These are phyloP conservation scores for Dasyurus viverrinus DNA, from an alignment of 2,113 vertebrate species.

Conservation along the genomic window DNA sequence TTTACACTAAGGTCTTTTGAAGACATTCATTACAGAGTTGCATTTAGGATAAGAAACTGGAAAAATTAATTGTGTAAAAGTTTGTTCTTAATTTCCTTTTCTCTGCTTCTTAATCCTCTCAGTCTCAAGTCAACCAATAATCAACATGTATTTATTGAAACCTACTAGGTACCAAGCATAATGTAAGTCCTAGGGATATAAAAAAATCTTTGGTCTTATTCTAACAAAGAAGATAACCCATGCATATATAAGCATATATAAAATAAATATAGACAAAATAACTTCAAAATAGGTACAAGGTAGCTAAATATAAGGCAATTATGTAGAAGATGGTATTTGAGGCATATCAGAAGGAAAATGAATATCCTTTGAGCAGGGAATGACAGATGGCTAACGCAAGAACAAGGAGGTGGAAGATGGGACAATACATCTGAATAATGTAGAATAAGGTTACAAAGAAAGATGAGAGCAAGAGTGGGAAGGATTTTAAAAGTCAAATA, in stretches of 20 bases:
- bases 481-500: neutral
- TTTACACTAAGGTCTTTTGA: neutral
- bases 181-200: neutral
- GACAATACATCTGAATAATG: neutral
- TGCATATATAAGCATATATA: neutral
- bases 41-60: neutral
- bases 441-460: neutral
- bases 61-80: neutral
- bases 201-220: neutral
- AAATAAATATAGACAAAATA: neutral
- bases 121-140: neutral
- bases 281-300: neutral
- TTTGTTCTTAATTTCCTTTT: neutral
- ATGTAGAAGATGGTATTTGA: neutral
- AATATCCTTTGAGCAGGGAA: neutral
- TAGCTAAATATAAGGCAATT: too few relatives aligned
- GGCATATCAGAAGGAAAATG: neutral
- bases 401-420: neutral
- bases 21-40: neutral
- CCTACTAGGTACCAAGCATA: neutral
- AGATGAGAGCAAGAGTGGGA: neutral
- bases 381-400: neutral
- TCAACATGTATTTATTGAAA: neutral
- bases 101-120: neutral
- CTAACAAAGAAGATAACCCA: neutral